Base-by-base conservation (phyloP, 2,113 vertebrate species). In the Plecotus auritus region DNA sequence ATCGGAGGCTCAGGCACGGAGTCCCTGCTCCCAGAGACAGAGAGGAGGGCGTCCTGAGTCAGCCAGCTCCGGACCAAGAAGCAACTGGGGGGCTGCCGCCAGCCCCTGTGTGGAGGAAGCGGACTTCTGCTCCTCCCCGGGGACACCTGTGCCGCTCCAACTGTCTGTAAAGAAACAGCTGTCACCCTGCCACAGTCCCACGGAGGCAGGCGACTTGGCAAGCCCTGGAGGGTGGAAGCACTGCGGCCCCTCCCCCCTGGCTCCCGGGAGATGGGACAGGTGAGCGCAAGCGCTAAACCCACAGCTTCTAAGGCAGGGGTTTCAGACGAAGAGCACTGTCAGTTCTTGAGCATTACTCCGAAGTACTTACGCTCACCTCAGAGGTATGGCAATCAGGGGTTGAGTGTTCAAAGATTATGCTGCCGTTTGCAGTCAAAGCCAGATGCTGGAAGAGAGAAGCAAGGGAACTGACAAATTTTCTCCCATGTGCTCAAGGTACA, bases 311-410 rank as follows among this genome's bases (percentile, higher is more conserved):
- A 85, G 86, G 70, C 72, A 40, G 28, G 22, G 26, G 11, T 78
- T n/a, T n/a, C 70, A 37, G 26, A 11, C 3, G 3, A 26, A 87
- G 78, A 91, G 42, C 64, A 8, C 61, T 74, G 92, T 77, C 45
- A 17, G 56, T 61, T 66, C 49, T 74, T 66, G 80, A 88, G 64
- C 61, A 30, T 61, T 51, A 85, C 66, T 67, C 30, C 35, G 0
- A 73, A 76, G 73, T 61, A 56, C 90, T 96, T 84, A 67, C 6
- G 78, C 37, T 91, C 82, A 54, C 67, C 94, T 82, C 95, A 49
- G 69, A 94, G 66, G 40, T 40, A 61, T 76, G 87, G 76, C 87
- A 85, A 94, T 90, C 66, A 76, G 83, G 76, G 66, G 47, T 64
- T 1, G 45, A n/a, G 47, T 7, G 5, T 56, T 93, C 95, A 72